These are phyloP conservation scores for Varanus salvator DNA, from an alignment of 2,113 vertebrate species.

Conservation along the genomic window DNA sequence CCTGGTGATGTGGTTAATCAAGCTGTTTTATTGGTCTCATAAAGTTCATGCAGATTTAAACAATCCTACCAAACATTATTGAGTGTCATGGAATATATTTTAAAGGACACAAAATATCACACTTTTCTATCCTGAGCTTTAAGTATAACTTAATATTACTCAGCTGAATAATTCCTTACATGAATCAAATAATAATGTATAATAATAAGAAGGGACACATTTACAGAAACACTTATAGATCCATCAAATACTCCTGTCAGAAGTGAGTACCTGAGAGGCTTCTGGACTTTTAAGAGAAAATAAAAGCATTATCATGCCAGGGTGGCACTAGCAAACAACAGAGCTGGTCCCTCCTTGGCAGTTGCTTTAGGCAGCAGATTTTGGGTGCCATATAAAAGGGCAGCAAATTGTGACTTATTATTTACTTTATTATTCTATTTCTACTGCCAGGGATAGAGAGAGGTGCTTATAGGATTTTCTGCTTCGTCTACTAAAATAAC, in stretches of 20 bases:
- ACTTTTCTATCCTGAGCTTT: not conserved
- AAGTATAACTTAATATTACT: slow-evolving; percentile 1
- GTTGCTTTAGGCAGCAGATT: too few relatives aligned
- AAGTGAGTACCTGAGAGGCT: not conserved
- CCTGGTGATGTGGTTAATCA: not conserved
- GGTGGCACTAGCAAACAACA: too few relatives aligned
- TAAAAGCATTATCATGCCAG: not conserved
- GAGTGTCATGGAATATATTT: not conserved
- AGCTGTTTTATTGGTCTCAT: not conserved
- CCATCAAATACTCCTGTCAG: not conserved
- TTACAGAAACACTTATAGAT: not conserved
- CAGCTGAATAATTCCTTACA: not conserved
- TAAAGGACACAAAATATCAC: not conserved
- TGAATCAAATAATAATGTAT: not conserved
- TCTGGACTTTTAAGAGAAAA: not conserved
- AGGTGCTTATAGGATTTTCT: too few relatives aligned
- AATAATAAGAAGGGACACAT: not conserved
- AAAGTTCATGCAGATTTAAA: not conserved
- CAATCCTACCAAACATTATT: not conserved
- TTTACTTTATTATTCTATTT: too few relatives aligned
- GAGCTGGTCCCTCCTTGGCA: too few relatives aligned
- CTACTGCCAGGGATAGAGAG: too few relatives aligned
- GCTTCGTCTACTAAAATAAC: too few relatives aligned
- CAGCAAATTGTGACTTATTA: too few relatives aligned
- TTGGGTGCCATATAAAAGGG: too few relatives aligned